A percentile compares a stretch with the other conserved stretches of the same genome.
Conservation (phyloP, 2,113 vertebrate genomes). For the Corvus moneduloides region DNA sequence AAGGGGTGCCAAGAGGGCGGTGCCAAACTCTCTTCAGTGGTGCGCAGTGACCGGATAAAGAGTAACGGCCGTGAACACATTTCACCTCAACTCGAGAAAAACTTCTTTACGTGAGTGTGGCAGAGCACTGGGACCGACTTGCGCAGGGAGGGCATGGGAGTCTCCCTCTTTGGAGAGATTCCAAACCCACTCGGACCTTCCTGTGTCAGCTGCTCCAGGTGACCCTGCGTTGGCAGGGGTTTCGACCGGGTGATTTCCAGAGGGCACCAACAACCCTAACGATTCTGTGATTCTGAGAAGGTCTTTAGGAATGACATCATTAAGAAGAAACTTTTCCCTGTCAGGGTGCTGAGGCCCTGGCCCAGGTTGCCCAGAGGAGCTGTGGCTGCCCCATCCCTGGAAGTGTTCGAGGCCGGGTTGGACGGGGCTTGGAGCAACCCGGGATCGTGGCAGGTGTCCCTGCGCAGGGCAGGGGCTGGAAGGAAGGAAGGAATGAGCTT, state of each 20-base stretch:
- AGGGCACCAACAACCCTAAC: not conserved
- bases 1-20: no score
- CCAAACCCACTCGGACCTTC: no score
- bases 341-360: not conserved
- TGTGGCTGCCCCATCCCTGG: no score
- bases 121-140: not conserved
- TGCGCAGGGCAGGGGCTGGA: not conserved
- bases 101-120: not conserved
- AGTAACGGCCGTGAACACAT: not conserved
- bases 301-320: no score
- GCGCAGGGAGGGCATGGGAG: no score
- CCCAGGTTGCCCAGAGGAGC: not conserved
- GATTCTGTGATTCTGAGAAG: not conserved
- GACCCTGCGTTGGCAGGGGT: not conserved
- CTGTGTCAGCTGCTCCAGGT: not conserved
- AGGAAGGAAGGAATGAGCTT: no score
- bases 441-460: accelerated
- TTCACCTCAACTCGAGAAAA: not conserved
- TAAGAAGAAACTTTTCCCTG: no score
- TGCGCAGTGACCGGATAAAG: not conserved
- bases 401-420: not conserved
- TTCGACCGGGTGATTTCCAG: not conserved
- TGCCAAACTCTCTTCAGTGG: not conserved
- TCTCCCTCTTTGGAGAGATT: not conserved
- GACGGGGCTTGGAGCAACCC: accelerated